A percentile compares a stretch with the other conserved stretches of the same genome.
These are phyloP conservation scores for Vidua chalybeata DNA, from an alignment of 2,113 vertebrate species.

Conservation along the genomic window DNA sequence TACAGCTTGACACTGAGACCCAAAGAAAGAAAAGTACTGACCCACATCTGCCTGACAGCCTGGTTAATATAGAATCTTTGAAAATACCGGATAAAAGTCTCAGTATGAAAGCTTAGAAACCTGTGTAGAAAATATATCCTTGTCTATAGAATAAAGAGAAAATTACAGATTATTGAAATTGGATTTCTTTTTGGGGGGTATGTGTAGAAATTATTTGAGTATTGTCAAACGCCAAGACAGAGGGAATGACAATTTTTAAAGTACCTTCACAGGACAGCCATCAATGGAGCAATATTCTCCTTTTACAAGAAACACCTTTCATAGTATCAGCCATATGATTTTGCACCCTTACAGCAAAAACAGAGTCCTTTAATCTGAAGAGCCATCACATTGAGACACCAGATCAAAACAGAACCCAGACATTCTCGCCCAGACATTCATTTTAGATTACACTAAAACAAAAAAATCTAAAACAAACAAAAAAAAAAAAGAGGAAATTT, in stretches of 20 bases:
- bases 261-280: not conserved
- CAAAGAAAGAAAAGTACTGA: not conserved
- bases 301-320: not conserved
- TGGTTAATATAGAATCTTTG: not conserved
- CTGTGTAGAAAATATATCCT: not conserved
- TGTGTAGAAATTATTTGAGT: not conserved
- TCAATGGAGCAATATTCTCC: not conserved
- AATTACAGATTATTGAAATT: not conserved
- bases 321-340: not conserved
- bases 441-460: not conserved
- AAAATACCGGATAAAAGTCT: not conserved
- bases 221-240: not conserved
- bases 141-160: not conserved
- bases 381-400: not conserved
- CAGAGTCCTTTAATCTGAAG: not conserved
- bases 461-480: not conserved
- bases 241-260: not conserved
- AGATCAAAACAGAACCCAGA: not conserved
- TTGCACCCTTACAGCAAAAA: not conserved
- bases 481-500: not conserved
- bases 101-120: not conserved
- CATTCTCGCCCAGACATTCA: not conserved
- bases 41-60: not conserved
- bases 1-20: not conserved
- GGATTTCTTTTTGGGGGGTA: rapidly evolving